Evolutionary conservation across 2,888 invertebrate species (phyloP).

Genomic region (Lepidochitona cinerea): DNA sequence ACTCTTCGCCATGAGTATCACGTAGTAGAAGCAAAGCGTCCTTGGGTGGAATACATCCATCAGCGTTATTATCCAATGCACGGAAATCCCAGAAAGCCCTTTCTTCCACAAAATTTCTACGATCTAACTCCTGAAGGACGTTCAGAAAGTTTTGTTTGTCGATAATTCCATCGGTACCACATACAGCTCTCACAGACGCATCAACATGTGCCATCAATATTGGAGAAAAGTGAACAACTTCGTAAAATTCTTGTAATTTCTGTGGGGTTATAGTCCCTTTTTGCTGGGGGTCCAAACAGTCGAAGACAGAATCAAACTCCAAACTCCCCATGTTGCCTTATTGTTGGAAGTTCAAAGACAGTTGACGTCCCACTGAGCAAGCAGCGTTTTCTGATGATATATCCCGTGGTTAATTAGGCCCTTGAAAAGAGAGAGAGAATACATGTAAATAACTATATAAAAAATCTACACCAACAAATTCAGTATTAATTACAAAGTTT

Average conservation of each 20-base stretch:
- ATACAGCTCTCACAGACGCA: slow-evolving; percentile 44
- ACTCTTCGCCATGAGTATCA: slow-evolving; percentile 60
- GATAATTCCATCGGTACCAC: slow-evolving; percentile 40
- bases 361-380: too few species aligned
- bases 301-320: slow-evolving; percentile 51
- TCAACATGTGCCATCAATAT: slow-evolving; percentile 46
- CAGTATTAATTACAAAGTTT: too few species aligned
- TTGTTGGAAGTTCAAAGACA: background rate
- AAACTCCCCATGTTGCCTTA: slow-evolving; percentile 42
- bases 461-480: too few species aligned
- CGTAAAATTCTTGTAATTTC: slow-evolving; percentile 49
- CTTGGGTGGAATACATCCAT: slow-evolving; percentile 46
- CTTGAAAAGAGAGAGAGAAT: too few species aligned
- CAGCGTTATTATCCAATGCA: slow-evolving; percentile 34
- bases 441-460: too few species aligned
- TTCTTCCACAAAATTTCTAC: slow-evolving; percentile 52
- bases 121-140: slow-evolving; percentile 55
- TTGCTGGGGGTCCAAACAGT: slow-evolving; percentile 48
- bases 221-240: slow-evolving; percentile 40
- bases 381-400: too few species aligned
- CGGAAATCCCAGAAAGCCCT: slow-evolving; percentile 64
- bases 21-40: slow-evolving; percentile 59
- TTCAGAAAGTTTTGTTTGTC: slow-evolving; percentile 43
- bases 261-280: slow-evolving; percentile 48
- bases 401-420: too few species aligned